Evolutionary conservation across 2,113 vertebrate genomes (phyloP), one percentile per base, ranked within the genome.

Genomic region (Microtus richardsoni): DNA sequence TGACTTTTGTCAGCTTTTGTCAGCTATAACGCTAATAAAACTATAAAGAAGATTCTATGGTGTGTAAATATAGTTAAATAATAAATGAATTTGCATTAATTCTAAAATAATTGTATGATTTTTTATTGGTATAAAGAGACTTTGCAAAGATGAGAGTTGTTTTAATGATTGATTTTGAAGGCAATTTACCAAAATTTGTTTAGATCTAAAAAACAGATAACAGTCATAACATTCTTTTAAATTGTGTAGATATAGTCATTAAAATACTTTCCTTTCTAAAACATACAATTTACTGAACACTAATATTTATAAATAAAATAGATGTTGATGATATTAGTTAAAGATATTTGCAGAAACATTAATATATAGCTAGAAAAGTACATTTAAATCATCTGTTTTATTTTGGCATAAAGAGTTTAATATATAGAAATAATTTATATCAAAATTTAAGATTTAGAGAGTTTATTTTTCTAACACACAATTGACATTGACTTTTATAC

Each of bases 91-190:
- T 17, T 41, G 7, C 17, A 41, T 49, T 49, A 5, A 84, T 66
- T 28, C n/a, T 7, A 75, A 4, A 16, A 7, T 36, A 41, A 39
- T 92, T 95, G 49, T 84, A 74, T 62, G 74, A 79, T 16, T 2
- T 60, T 52, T 74, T 91, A 52, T 33, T 3, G 22, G 93, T 80
- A 62, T 1, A 22, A 17, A 58, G 12, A 28, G 93, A 89, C 58
- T 95, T 96, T 39, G 60, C 11, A 47, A 98, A 97, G n/a, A 75
- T 16, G 24, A 93, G 62, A 7, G 89, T 89, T 36, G 30, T 87
- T 94, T 95, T 95, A 78, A 95, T 62, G 58, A 83, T 39, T 54
- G 17, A 21, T 36, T n/a, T 83, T 60, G n/a, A 62, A 62, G n/a
- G 13, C 41, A 62, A 62, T 62, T 82, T 41, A 41, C 13, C n/a